phyloP scores from a whole-genome alignment of 2,888 invertebrate genomes.

The Leistus spinibarbis region DNA sequence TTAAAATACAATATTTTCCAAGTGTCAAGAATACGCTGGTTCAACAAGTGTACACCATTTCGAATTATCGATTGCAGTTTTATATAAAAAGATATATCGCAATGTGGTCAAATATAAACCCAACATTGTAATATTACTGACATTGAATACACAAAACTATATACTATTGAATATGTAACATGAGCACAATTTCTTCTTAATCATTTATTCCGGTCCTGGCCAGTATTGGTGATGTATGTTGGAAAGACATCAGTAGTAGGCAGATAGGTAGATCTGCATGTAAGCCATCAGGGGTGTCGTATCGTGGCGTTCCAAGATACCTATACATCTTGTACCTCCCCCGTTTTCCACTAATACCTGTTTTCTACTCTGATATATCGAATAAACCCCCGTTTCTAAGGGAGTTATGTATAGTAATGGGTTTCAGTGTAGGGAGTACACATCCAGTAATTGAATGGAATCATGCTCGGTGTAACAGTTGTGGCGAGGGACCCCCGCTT shows the following conservation, averaged over 20 bases:
- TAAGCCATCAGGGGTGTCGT: slow-evolving; percentile 23
- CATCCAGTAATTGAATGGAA: slow-evolving; percentile 39
- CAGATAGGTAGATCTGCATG: slow-evolving; percentile 8
- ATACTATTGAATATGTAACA: not conserved
- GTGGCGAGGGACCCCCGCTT: slow-evolving; percentile 1
- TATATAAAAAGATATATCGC: no score
- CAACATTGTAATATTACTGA: not conserved
- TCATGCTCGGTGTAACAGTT: slow-evolving; percentile 31
- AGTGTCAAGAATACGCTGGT: no score
- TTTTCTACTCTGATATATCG: slow-evolving; percentile 39
- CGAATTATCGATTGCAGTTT: no score
- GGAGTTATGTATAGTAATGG: slow-evolving; percentile 40
- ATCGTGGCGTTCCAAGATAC: slow-evolving; percentile 21
- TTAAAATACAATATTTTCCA: no score
- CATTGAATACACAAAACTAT: not conserved
- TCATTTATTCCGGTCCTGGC: not conserved
- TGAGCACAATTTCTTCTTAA: not conserved
- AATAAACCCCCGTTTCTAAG: slow-evolving; percentile 38
- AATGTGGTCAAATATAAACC: no score
- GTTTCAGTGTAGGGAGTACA: slow-evolving; percentile 24
- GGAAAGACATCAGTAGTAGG: not conserved
- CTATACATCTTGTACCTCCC: slow-evolving; percentile 38
- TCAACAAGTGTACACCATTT: no score
- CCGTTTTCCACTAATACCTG: slow-evolving; percentile 30
- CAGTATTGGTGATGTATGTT: not conserved